Percentiles rank a stretch among this genome's conserved stretches.
Conservation (phyloP, 2,113 vertebrate species). For the Brachyistius frenatus region DNA sequence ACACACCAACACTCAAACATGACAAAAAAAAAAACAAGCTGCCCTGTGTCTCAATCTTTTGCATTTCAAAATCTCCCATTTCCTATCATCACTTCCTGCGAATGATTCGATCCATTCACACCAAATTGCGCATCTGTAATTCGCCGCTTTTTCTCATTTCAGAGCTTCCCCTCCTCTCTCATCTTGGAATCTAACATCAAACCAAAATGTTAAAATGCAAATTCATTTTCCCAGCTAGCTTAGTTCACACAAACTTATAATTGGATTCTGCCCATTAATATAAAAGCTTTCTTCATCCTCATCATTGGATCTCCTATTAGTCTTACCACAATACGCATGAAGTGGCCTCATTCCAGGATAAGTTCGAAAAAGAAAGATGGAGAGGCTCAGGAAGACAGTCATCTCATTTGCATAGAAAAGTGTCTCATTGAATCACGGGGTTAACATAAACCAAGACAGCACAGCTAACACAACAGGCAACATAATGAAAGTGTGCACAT, state of each 20-base stretch:
- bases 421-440: conserved; percentile 91
- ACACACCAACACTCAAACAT: conserved; percentile 23
- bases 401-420: conserved; percentile 93
- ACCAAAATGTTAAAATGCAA: conserved; percentile 80
- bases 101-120: conserved; percentile 53
- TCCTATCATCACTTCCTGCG: conserved; percentile 27
- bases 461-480: conserved; percentile 90
- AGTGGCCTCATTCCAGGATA: conserved; percentile 55
- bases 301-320: conserved; percentile 67
- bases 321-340: conserved; percentile 39
- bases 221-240: conserved; percentile 66
- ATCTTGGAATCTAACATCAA: conserved; percentile 78
- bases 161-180: conserved; percentile 51
- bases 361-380: conserved; percentile 29
- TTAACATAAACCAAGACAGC: conserved; percentile 87
- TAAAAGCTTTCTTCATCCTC: conserved; percentile 77
- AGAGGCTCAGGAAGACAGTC: conserved; percentile 38
- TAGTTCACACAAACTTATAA: conserved; percentile 82
- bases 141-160: conserved; percentile 43
- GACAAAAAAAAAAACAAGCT: conserved; percentile 13
- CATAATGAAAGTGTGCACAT: conserved; percentile 88
- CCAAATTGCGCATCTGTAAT: conserved; percentile 56
- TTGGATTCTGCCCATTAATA: conserved; percentile 82
- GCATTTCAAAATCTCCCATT: conserved; percentile 22
- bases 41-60: conserved; percentile 23